Evolutionary conservation across 2,797 vertebrate species (phyloP), one percentile per base, ranked within the genome.

Genomic region (Pantherophis alleghaniensis): DNA sequence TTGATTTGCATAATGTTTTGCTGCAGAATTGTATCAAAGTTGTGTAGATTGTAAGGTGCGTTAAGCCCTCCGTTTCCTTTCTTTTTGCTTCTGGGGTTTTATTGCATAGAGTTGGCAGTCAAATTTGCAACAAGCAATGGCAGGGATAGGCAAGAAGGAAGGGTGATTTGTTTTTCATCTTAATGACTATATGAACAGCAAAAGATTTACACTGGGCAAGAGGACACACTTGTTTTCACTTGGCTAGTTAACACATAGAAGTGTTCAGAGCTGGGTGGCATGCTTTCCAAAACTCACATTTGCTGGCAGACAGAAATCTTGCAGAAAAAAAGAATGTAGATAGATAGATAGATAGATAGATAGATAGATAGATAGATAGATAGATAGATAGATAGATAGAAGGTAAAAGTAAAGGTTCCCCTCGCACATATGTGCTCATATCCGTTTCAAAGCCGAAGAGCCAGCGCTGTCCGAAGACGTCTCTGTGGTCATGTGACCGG

Each of bases 251-350:
- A 95, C 93, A 83, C 91, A 93, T 51, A 59, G 86, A 7, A 86
- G 92, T 59, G 94, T 95, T 92, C 89, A 91, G 90, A 93, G 94
- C 96, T 95, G 94, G 51, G 51, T 94, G 93, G 92, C 91, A 91
- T 95, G 69, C 91, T 47, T 95, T 96, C 92, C 94, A 94, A 95
- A 94, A 92, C 87, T 93, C 93, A 91, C 69, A 95, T 96, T 97
- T 95, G 96, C 95, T 96, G 95, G 47, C 93, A 59, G 91, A 79
- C 90, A 89, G 22, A 61, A 94, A 83, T 74, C 56, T 24, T 69
- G 93, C 86, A 55, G 93, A 53, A 95, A 91, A 94, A 47, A 95
- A 91, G 92, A 91, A 95, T 90, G 32, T 51, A 47, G 47, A 51
- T 51, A 51, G 6, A 51, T 51, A 51, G 47, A 51, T 51, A 51